phyloP scores from a whole-genome alignment of 2,797 vertebrate genomes.

The Diceros bicornis region DNA sequence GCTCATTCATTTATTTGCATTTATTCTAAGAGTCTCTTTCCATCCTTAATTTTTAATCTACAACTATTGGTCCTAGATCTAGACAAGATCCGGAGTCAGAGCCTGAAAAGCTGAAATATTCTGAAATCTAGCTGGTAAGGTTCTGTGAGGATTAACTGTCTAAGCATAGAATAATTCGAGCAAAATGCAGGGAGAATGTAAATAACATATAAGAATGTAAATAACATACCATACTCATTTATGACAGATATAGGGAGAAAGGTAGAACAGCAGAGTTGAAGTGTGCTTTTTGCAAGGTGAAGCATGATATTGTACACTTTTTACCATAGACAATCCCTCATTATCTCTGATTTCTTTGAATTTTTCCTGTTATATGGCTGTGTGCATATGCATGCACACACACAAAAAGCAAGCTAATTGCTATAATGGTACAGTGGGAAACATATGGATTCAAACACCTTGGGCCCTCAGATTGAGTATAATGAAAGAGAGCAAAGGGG shows the following conservation, averaged over 20 bases:
- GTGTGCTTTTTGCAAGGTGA: neutral
- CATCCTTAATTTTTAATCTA: neutral
- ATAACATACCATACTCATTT: neutral
- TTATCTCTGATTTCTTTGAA: neutral
- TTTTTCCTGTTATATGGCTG: neutral
- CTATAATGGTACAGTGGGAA: neutral
- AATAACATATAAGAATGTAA: neutral
- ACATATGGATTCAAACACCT: neutral
- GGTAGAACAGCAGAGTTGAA: neutral
- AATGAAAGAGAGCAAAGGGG: neutral
- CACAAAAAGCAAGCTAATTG: neutral
- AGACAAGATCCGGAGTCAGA: neutral
- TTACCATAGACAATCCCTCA: neutral
- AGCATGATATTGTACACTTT: neutral
- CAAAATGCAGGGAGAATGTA: neutral
- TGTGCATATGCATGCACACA: neutral
- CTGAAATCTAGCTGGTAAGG: neutral
- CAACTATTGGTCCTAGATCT: neutral
- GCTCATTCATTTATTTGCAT: neutral
- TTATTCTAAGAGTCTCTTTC: neutral
- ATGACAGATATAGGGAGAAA: neutral
- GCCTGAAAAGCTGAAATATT: neutral
- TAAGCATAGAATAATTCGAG: neutral
- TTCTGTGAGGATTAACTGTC: neutral
- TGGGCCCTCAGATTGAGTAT: neutral